Percentiles rank a stretch among this genome's conserved stretches.
Evolutionary conservation across 1,140 invertebrate genomes (phyloP).

Genomic region (Drosophila repleta): DNA sequence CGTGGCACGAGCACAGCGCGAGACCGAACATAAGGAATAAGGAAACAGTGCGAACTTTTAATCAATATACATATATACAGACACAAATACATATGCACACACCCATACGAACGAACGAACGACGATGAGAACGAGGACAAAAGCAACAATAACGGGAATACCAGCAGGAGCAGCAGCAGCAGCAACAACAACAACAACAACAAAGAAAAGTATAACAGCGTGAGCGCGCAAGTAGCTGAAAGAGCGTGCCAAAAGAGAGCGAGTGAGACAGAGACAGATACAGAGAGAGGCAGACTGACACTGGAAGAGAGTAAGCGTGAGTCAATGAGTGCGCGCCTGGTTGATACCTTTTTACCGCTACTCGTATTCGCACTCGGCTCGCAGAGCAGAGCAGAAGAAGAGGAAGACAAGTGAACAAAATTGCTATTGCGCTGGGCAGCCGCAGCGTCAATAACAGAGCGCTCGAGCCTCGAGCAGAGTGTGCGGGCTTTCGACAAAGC

Average conservation of each 20-base stretch:
- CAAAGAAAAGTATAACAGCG: conserved; percentile 48
- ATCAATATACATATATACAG: conserved; percentile 73
- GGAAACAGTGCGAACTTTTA: conserved; percentile 70
- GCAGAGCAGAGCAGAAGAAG: conserved; percentile 42
- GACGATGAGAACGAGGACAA: conserved; percentile 16
- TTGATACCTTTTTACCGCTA: conserved; percentile 56
- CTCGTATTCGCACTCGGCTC: conserved; percentile 24
- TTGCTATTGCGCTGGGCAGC: conserved; percentile 72
- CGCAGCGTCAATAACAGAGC: conserved; percentile 68
- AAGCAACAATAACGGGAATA: conserved; percentile 50
- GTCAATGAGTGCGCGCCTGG: conserved; percentile 42
- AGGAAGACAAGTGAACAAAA: conserved; percentile 74
- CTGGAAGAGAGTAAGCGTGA: neutral
- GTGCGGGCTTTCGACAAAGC: conserved; percentile 17
- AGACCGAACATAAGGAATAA: conserved; percentile 60
- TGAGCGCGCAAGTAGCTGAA: conserved; percentile 43
- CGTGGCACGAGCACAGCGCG: conserved; percentile 29
- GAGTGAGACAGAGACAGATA: conserved; percentile 19
- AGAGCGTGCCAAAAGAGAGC: conserved; percentile 18
- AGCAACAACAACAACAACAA: conserved; percentile 38
- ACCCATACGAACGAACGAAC: conserved; percentile 9
- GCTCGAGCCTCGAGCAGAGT: conserved; percentile 2
- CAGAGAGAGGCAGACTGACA: conserved; percentile 4
- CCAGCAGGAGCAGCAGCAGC: conserved; percentile 22
- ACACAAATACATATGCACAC: conserved; percentile 29